phyloP scores from a whole-genome alignment of 2,888 invertebrate genomes.

The Nomada fabriciana region DNA sequence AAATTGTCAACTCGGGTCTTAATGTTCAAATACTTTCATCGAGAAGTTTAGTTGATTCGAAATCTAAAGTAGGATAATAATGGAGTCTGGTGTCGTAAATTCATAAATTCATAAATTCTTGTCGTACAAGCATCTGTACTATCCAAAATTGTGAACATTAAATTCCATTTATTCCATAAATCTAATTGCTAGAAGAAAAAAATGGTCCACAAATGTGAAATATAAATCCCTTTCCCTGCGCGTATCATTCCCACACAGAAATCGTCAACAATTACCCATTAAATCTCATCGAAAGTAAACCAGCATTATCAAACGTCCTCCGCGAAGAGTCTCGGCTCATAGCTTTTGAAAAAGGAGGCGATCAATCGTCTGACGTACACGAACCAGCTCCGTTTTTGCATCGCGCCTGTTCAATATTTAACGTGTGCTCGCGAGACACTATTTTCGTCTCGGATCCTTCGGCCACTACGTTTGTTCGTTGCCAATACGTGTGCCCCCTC shows the following conservation, averaged over 20 bases:
- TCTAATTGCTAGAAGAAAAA: too few species aligned
- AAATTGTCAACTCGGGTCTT: background rate
- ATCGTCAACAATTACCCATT: background rate
- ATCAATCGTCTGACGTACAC: slow-evolving; percentile 38
- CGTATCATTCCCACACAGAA: too few species aligned
- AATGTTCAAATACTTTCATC: background rate
- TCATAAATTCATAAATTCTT: too few species aligned
- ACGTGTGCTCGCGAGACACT: slow-evolving; percentile 28
- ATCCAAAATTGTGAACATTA: too few species aligned
- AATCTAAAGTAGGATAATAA: too few species aligned
- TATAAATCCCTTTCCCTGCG: too few species aligned
- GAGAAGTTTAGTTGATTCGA: too few species aligned
- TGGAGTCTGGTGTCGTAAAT: too few species aligned
- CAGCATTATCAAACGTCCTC: background rate
- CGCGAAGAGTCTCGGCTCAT: background rate
- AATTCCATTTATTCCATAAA: too few species aligned
- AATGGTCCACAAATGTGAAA: too few species aligned
- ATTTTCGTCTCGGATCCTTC: slow-evolving; percentile 53
- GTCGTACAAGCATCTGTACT: too few species aligned
- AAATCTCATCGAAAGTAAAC: background rate
- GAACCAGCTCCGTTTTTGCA: slow-evolving; percentile 38
- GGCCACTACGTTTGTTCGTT: slow-evolving; percentile 8
- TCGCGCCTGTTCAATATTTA: slow-evolving; percentile 58
- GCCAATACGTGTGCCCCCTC: background rate
- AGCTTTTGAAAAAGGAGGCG: slow-evolving; percentile 22